Evolutionary conservation across 1,140 invertebrate genomes (phyloP).

Genomic region (Caenorhabditis remanei): DNA sequence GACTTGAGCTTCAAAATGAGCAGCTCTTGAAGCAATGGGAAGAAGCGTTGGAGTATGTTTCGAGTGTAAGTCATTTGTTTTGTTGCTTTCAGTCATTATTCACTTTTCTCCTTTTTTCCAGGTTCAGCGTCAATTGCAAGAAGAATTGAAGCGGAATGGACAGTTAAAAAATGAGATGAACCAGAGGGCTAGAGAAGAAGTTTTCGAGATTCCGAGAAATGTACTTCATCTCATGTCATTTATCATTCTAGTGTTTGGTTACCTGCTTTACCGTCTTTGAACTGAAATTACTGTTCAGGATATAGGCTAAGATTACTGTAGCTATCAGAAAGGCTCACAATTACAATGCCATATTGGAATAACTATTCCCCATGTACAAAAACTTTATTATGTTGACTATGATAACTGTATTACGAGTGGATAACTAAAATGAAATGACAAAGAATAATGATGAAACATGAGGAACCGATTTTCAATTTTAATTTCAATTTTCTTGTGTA

Average conservation of each 20-base stretch:
- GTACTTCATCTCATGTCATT: conserved; percentile 50
- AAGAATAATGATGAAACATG: conserved; percentile 49
- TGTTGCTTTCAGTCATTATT: background rate
- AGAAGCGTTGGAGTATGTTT: conserved; percentile 59
- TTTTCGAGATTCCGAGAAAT: conserved; percentile 33
- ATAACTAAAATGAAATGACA: conserved; percentile 9
- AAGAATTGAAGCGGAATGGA: conserved; percentile 55
- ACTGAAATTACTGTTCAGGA: background rate
- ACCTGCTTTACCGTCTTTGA: conserved; percentile 40
- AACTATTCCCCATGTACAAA: conserved; percentile 9
- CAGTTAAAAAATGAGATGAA: conserved; percentile 53
- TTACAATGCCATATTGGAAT: background rate
- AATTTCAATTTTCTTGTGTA: background rate
- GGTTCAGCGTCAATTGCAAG: conserved; percentile 60
- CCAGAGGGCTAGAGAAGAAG: conserved; percentile 20
- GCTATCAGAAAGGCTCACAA: background rate
- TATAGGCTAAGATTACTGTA: background rate
- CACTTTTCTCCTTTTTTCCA: conserved; percentile 7
- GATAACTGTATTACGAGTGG: conserved; percentile 52
- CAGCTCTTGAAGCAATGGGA: conserved; percentile 63
- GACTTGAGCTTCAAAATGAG: conserved; percentile 61
- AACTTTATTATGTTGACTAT: background rate
- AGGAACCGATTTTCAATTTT: conserved; percentile 2
- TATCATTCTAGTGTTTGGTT: conserved; percentile 56
- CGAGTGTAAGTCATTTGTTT: conserved; percentile 47